A percentile compares a stretch with the other conserved stretches of the same genome.
Conservation (phyloP, 2,888 invertebrate species). For the Drosophila kuntzei region DNA sequence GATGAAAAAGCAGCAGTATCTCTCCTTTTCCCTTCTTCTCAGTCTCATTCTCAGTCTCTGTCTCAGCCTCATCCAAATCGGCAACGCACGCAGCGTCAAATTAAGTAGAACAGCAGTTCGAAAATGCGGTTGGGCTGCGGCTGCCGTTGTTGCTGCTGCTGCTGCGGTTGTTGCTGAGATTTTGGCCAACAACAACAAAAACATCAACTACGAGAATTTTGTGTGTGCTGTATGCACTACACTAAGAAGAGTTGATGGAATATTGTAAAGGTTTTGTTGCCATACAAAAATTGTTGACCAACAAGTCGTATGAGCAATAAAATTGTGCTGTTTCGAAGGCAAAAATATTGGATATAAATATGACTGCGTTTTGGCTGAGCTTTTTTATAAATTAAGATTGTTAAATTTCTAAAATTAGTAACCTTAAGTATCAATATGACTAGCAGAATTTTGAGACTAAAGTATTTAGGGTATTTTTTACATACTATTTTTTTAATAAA, state of each 20-base stretch:
- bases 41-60: slow-evolving; percentile 5
- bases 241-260: not conserved
- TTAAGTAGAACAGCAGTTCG: slow-evolving; percentile 78
- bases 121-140: slow-evolving; percentile 56
- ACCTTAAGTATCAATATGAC: too few relatives aligned
- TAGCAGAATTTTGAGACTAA: too few relatives aligned
- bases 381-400: too few relatives aligned
- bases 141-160: slow-evolving; percentile 39
- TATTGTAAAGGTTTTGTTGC: not conserved
- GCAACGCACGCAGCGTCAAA: slow-evolving; percentile 79
- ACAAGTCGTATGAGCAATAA: slow-evolving; percentile 21
- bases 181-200: slow-evolving; percentile 41
- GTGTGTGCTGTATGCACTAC: slow-evolving; percentile 32
- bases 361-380: too few relatives aligned
- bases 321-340: not conserved
- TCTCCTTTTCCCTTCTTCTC: slow-evolving; percentile 11
- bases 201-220: slow-evolving; percentile 21
- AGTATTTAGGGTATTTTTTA: too few relatives aligned
- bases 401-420: too few relatives aligned
- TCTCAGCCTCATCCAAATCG: slow-evolving; percentile 54
- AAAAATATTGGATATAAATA: not conserved
- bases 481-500: too few relatives aligned
- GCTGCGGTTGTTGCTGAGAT: slow-evolving; percentile 44
- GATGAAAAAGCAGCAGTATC: slow-evolving; percentile 15
- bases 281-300: not conserved